phyloP scores from a whole-genome alignment of 1,140 invertebrate genomes.

The Pemphigus obesinymphae region DNA sequence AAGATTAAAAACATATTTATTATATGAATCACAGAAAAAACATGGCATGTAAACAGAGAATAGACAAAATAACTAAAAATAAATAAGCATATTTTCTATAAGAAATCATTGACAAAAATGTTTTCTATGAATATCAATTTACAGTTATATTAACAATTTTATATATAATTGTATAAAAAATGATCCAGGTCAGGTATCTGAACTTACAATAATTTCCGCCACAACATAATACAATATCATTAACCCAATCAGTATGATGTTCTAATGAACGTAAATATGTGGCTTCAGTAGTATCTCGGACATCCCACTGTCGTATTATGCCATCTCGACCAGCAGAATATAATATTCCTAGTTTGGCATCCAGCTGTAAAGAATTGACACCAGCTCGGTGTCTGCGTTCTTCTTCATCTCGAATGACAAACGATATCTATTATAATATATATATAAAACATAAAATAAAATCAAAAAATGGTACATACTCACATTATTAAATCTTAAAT shows the following conservation, averaged over 20 bases:
- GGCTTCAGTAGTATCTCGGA: conserved; percentile 62
- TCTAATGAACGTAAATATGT: conserved; percentile 92
- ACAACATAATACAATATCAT: conserved; percentile 97
- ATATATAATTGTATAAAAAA: not conserved
- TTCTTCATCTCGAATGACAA: conserved; percentile 94
- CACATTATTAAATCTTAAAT: not conserved
- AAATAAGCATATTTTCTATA: not conserved
- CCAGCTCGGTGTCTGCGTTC: conserved; percentile 91
- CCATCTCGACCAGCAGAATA: conserved; percentile 98
- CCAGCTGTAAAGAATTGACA: conserved; percentile 92
- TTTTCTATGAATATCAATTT: not conserved
- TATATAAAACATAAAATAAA: not conserved
- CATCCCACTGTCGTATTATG: conserved; percentile 96
- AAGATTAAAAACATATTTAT: conserved; percentile 4
- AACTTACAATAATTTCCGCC: conserved; percentile 84
- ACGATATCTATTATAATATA: conserved; percentile 73
- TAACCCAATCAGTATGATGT: conserved; percentile 99
- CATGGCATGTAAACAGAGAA: not conserved
- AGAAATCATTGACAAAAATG: not conserved
- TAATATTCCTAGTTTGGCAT: conserved; percentile 77
- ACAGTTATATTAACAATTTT: not conserved
- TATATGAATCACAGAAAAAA: not conserved
- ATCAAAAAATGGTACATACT: not conserved
- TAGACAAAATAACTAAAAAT: not conserved
- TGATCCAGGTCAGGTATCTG: not conserved